These are phyloP conservation scores for Anthopleura xanthogrammica DNA, from an alignment of 92 coral and sea anemone genomes.

Conservation along the genomic window DNA sequence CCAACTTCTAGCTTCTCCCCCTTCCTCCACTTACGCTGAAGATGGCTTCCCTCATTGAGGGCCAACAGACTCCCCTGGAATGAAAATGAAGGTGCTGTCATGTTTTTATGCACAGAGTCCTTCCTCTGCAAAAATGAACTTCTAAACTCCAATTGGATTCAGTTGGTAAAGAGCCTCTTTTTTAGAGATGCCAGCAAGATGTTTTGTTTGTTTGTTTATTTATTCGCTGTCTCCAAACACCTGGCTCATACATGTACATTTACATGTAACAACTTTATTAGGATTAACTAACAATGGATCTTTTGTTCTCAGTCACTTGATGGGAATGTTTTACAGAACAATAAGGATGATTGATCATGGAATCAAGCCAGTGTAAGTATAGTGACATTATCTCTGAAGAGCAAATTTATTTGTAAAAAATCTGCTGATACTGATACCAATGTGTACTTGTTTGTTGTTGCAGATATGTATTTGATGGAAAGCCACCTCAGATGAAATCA, in stretches of 20 bases:
- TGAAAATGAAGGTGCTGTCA: too few species aligned
- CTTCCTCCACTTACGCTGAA: too few species aligned
- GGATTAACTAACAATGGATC: neutral
- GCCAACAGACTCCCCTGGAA: too few species aligned
- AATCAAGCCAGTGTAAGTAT: slow-evolving; percentile 98
- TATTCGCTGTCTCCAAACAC: too few species aligned
- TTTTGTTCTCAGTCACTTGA: slow-evolving; percentile 72
- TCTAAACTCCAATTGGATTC: too few species aligned
- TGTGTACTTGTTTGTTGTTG: neutral
- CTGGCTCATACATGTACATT: neutral
- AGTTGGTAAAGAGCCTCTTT: too few species aligned
- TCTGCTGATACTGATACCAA: neutral
- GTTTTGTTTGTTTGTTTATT: too few species aligned
- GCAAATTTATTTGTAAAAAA: neutral
- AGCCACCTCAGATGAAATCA: slow-evolving; percentile 96
- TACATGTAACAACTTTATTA: neutral
- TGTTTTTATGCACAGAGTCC: too few species aligned
- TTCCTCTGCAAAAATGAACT: too few species aligned
- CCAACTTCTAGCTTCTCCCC: too few species aligned
- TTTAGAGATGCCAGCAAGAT: too few species aligned
- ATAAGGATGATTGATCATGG: slow-evolving; percentile 99
- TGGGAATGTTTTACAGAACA: slow-evolving; percentile 96
- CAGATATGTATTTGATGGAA: slow-evolving; percentile 99
- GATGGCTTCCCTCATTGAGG: too few species aligned
- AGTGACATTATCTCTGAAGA: neutral